Evolutionary conservation across 1,140 invertebrate genomes (phyloP), one percentile per base, ranked within the genome.

Genomic region (Copidosoma floridanum): DNA sequence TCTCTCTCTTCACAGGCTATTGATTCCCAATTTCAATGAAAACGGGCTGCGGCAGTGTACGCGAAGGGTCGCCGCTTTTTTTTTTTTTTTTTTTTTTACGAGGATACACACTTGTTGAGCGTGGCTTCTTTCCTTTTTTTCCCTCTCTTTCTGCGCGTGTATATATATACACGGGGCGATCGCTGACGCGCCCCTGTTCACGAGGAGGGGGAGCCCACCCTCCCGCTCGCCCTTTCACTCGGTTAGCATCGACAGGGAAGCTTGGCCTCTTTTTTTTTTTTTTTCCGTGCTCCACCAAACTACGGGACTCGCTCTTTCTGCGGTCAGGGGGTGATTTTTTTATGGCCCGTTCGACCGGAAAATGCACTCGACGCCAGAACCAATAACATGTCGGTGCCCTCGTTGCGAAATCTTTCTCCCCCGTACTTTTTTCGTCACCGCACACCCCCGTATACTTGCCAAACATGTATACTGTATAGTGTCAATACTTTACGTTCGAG

Each of bases 61-160:
- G n/a, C n/a, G n/a, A n/a, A n/a, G n/a, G 71, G 71, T 55, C 66
- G 57, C 54, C 61, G 57, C 56, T 58, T 53, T 60, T 16, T 50
- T 61, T 58, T 53, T 60, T 16, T 50, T 61, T 61, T 65, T 68
- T 68, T 72, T 72, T 75, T 74, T 73, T 70, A 70, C 67, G 64
- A 69, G 69, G 67, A 75, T 78, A 79, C 78, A n/a, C n/a, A 80
- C 78, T 80, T 80, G 78, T 80, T 80, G 78, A 80, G 68, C 71
- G 68, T 57, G 63, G 67, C 66, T n/a, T n/a, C n/a, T n/a, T n/a
- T n/a, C 65, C 61, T 70, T 72, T 65, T 65, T 57, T 57, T n/a
- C n/a, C n/a, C n/a, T n/a, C n/a, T n/a, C n/a, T n/a, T n/a, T n/a
- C n/a, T n/a, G n/a, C n/a, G n/a, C n/a, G n/a, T n/a, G n/a, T n/a